Base-by-base conservation (phyloP, 1,140 invertebrate genomes). In the Anagrus nilaparvatae region DNA sequence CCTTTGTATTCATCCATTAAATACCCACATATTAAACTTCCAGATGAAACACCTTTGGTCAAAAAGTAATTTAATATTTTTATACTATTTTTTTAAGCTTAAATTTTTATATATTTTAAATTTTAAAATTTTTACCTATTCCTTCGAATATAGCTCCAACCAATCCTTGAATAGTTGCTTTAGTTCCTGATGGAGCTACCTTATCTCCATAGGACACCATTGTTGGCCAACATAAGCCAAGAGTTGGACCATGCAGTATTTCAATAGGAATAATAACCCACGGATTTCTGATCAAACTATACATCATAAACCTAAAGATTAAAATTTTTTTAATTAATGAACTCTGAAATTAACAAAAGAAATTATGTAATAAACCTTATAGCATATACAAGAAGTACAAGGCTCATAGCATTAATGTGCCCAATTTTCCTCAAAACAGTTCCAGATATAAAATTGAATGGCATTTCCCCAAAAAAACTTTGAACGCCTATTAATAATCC, bases 121-220 rank as follows among this genome's bases (percentile, higher is more conserved):
- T 31, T 13, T 12, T 42, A 7, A 12, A 34, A n/a, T 36, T 2
- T 14, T 59, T 54, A 79, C 77, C 87, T 6, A 90, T 70, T 16
- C 87, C 87, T 72, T 91, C 87, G 59, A 90, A 92, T 34, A 87
- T 69, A 23, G 83, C 86, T 17, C 87, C 85, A 17, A 89, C 78
- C 17, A 92, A 66, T 40, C 86, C 87, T 73, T 89, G 71, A 49
- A 90, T 78, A 17, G 89, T 93, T 3, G 85, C 82, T 60, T 87
- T 82, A 1, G 83, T 86, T 9, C 89, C 89, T 2, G 78, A 72
- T n/a, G 88, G 86, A 5, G 88, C 79, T 3, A 91, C 77, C 49
- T 82, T 77, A 58, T 81, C 87, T 1, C 87, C 87, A 64, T 92
- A 94, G 0, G 84, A 86, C 7, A 87, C 80, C 79, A 93, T 89